phyloP scores from a whole-genome alignment of 2,113 vertebrate species.

The Notarius quadriscutis region DNA sequence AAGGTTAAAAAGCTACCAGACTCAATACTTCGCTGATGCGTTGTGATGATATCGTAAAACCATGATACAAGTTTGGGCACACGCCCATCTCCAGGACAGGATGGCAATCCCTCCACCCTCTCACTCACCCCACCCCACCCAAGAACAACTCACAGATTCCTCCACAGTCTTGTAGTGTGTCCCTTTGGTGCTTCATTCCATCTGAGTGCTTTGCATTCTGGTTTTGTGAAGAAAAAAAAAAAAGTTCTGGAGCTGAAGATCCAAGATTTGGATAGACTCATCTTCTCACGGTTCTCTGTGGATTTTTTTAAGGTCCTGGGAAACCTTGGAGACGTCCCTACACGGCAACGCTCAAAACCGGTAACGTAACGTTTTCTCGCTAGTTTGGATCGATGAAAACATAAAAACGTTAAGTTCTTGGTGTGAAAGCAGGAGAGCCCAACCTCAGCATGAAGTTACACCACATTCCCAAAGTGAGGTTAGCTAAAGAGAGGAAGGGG shows the following conservation, averaged over 20 bases:
- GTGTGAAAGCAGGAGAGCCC: slow-evolving; percentile 73
- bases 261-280: neutral
- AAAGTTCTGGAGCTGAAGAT: neutral
- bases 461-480: slow-evolving; percentile 82
- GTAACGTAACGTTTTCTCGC: slow-evolving; percentile 57
- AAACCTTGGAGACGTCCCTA: slow-evolving; percentile 1
- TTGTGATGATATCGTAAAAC: neutral
- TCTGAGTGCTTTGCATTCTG: slow-evolving; percentile 34
- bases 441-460: slow-evolving; percentile 71
- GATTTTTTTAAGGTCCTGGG: neutral
- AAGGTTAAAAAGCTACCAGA: neutral
- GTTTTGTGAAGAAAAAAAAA: neutral
- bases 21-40: neutral
- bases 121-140: too few relatives aligned
- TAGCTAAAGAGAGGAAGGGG: slow-evolving; percentile 79
- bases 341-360: slow-evolving; percentile 24
- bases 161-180: neutral
- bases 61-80: neutral
- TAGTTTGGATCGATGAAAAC: slow-evolving; percentile 64
- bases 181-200: slow-evolving; percentile 17
- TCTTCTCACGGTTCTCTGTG: neutral
- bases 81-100: slow-evolving; percentile 1
- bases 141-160: neutral
- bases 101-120: too few relatives aligned
- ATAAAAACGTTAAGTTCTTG: slow-evolving; percentile 68